phyloP scores from a whole-genome alignment of 2,113 vertebrate genomes.

The cat (Felis catus) region F.catus_Fca126_mat1.0 CM031418.1:100652001-100652500 shows the following conservation, averaged over 20 bases:
- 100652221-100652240: not conserved
- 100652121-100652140: not conserved
- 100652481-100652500: not conserved
- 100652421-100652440: not conserved
- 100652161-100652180: not conserved
- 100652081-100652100: not conserved
- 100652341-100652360: not conserved
- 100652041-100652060: not conserved
- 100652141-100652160: not conserved
- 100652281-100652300: not conserved
- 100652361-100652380: not conserved
- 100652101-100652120: not conserved
- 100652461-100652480: not conserved
- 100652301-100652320: not conserved
- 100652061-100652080: not conserved
- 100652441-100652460: not conserved
- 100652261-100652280: not conserved
- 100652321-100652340: not conserved
- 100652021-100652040: not conserved
- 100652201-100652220: not conserved
- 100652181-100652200: not conserved
- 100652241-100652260: not conserved
- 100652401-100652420: not conserved
- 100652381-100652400: not conserved
- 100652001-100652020: not conserved